Evolutionary conservation across 2,113 vertebrate genomes (phyloP), one percentile per base, ranked within the genome.

Genomic region (Neolamprologus devosi): DNA sequence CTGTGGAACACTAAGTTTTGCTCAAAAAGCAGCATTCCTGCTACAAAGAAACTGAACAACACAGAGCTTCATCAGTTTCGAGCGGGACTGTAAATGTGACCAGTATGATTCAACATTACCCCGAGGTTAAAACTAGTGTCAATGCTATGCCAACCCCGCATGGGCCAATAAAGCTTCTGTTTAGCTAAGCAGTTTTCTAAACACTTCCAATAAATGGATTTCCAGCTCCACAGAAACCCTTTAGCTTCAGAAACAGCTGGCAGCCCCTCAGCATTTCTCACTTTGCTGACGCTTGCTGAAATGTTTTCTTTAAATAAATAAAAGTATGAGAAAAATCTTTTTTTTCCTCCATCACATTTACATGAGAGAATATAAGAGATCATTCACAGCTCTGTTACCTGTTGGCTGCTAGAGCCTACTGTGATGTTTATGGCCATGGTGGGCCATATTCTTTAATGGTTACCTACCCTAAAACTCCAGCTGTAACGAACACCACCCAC

Each of bases 401-500:
- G 14, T 75, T 75, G 70, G 42, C 26, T 19, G 23, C 40, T 28
- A 17, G 26, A 51, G 7, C 45, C 42, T 17, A 28, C 42, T 75
- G 42, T 8, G 16, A 51, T n/a, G 26, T 78, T 51, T 78, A 33
- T 51, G 17, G 73, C 17, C 4, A 33, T 1, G 26, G 45, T n/a
- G 45, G 17, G 0, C 13, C 33, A 9, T 42, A 35, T 16, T 87
- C 9, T 53, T 73, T 37, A 63, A 83, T 63, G 70, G 11, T 75
- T 57, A 93, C 98, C 95, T 96, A 99, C 99, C 99, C 99, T 89
- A 99, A 90, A 1, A 83, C 4, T 9, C 97, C 99, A 53, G 97
- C 96, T 3, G 98, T 99, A 92, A 99, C 5, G 84, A 99, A 99
- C 87, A 99, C 97, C 12, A 99, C 88, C 99, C 99, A 99, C 53